Evolutionary conservation across 2,797 vertebrate genomes (phyloP), one percentile per base, ranked within the genome.

Genomic region (Decapterus maruadsi): DNA sequence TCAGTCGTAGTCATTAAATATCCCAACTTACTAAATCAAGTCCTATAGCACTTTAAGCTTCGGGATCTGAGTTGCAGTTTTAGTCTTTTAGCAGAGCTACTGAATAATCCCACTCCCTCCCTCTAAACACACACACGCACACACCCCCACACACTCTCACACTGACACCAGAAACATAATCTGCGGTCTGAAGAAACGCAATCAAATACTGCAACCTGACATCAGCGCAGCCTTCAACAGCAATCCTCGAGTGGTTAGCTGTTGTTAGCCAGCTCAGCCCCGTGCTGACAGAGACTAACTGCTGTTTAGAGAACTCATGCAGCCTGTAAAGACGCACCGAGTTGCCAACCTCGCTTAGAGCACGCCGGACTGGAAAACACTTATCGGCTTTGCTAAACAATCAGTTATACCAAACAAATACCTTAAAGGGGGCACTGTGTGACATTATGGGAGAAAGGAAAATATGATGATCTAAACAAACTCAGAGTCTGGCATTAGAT

Each of bases 281-380:
- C 26, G 56, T n/a, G 38, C 69, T 75, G 78, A 90, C 81, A 82
- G 71, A 83, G 84, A 86, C 58, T 81, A 75, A 85, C 75, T 78
- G 78, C 76, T 89, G 85, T 87, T 88, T 80, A 86, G 78, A 84
- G 70, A 85, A 75, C 34, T 78, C 40, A 20, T 36, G 40, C 40
- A 73, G 81, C 77, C 72, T 83, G 69, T 57, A 72, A 60, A 78
- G 77, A 79, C 26, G 68, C 6, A 42, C 68, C 19, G n/a, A 36
- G 68, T 50, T 80, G 80, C 80, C 78, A 86, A 66, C 59, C 56
- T 77, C 16, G 73, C 61, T 48, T 85, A 51, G 72, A 80, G 71
- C 68, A 84, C 38, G 77, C 70, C 50, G 14, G 69, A 76, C 77
- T 80, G 75, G 78, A 84, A 87, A 83, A 85, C 72, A 81, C 71